These are phyloP conservation scores for Peromyscus maniculatus DNA, from an alignment of 2,113 vertebrate genomes.

Conservation along the genomic window DNA sequence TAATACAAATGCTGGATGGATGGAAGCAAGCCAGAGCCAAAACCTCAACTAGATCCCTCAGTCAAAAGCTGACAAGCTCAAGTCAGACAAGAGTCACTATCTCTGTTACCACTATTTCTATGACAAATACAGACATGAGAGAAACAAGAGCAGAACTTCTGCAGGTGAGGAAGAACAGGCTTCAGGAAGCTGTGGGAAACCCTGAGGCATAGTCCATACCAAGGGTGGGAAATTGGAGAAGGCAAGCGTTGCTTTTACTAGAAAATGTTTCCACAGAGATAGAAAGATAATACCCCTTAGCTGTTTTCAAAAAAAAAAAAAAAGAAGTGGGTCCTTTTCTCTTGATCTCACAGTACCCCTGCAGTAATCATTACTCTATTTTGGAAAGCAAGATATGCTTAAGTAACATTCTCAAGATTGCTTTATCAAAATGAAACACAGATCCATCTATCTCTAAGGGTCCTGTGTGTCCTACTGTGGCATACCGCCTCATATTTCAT, in stretches of 20 bases:
- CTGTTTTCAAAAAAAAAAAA: slow-evolving; percentile 1
- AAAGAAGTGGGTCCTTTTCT: not conserved
- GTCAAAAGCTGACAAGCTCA: not conserved
- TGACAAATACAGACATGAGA: not conserved
- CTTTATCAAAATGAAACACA: not conserved
- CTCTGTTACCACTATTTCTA: not conserved
- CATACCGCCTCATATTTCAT: not conserved
- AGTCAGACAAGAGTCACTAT: not conserved
- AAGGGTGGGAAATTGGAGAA: not conserved
- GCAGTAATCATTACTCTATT: not conserved
- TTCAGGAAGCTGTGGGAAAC: not conserved
- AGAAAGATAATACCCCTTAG: not conserved
- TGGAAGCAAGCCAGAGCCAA: not conserved
- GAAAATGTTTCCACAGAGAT: not conserved
- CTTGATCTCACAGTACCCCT: not conserved
- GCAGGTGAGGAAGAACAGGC: not conserved
- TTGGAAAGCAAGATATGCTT: not conserved
- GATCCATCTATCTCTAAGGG: not conserved
- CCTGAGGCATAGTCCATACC: not conserved
- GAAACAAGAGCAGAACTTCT: not conserved
- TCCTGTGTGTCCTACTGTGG: not conserved
- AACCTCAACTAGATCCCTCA: not conserved
- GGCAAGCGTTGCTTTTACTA: not conserved
- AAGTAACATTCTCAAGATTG: not conserved
- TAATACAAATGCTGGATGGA: not conserved